Evolutionary conservation across 64 coral and sea anemone species (phyloP), one percentile per base, ranked within the genome.

Genomic region (Hydrozoanthus tunicans): DNA sequence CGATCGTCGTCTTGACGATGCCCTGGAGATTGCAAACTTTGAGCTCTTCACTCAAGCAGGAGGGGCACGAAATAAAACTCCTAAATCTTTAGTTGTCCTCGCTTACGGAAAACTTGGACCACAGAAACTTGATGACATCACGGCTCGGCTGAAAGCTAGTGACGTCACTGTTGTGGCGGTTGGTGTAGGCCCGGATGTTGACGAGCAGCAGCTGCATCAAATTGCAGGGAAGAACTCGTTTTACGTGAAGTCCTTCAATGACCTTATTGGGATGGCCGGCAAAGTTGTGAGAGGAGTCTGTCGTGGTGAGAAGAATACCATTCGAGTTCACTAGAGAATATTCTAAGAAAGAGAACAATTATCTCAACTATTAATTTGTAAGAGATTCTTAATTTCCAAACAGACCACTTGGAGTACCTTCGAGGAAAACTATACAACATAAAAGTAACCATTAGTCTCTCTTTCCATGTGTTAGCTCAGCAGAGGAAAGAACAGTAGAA

Each of bases 21-120:
- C 95, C 1, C 71, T 97, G 54, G 84, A 94, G 57, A 92, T 97
- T 77, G 95, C 95, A 79, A 94, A 97, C 74, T 97, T 94, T 69
- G 95, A 97, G 63, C 84, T 97, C 3, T 97, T 97, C 72, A 97
- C 92, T 7, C 70, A 89, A 58, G 75, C 95, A 43, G 89, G 92
- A 68, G 95, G 95, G 6, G 93, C 95, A 78, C 91, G 95, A 58
- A 65, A 91, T 9, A 90, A 79, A 70, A 69, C 79, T 81, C 84
- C 95, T 9, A 97, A 92, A 32, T 82, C 92, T 11, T 60, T 97
- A 77, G 56, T 97, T 32, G 95, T 97, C 12, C 43, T 97, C 57
- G 89, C 93, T 10, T 94, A 91, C 12, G 95, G 93, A 5, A 82
- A 91, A 59, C 71, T 97, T 59, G 92, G 81, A 43, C 43, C 23